phyloP scores from a whole-genome alignment of 2,797 vertebrate species.

The Psittacula echo region DNA sequence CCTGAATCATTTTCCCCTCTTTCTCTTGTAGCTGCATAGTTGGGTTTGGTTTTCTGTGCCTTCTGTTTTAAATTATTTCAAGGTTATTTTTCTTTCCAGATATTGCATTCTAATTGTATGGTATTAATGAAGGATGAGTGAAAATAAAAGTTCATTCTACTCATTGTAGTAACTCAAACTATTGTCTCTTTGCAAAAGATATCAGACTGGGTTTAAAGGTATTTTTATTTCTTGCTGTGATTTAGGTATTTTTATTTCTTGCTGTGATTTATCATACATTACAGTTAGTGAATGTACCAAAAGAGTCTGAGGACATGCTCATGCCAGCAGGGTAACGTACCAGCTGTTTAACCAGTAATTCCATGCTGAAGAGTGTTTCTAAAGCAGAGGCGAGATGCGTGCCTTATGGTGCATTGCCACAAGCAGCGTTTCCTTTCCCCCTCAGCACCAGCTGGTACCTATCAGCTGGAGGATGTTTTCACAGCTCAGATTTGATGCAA shows the following conservation, averaged over 20 bases:
- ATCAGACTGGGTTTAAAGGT: background rate
- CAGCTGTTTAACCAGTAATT: background rate
- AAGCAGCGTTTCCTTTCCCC: background rate
- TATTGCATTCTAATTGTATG: conserved; percentile 64
- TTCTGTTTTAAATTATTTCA: conserved; percentile 79
- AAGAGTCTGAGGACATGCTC: background rate
- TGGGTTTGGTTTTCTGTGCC: conserved; percentile 76
- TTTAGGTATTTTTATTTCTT: background rate
- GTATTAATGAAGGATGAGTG: conserved; percentile 69
- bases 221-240: background rate
- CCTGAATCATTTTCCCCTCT: background rate
- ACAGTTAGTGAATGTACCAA: background rate
- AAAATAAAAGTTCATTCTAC: conserved; percentile 76
- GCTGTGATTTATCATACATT: background rate
- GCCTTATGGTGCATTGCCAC: background rate
- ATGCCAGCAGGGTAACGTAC: background rate
- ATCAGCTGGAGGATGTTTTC: conserved; percentile 14
- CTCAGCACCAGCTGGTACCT: background rate
- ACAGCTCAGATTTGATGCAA: conserved; percentile 7
- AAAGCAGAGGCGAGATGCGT: background rate
- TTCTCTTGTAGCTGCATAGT: conserved; percentile 56
- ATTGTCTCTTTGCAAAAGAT: conserved; percentile 18
- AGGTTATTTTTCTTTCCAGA: conserved; percentile 22
- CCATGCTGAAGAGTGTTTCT: background rate
- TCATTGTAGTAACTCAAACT: background rate